Evolutionary conservation across 2,113 vertebrate species (phyloP), one percentile per base, ranked within the genome.

Genomic region (Lampris incognitus): DNA sequence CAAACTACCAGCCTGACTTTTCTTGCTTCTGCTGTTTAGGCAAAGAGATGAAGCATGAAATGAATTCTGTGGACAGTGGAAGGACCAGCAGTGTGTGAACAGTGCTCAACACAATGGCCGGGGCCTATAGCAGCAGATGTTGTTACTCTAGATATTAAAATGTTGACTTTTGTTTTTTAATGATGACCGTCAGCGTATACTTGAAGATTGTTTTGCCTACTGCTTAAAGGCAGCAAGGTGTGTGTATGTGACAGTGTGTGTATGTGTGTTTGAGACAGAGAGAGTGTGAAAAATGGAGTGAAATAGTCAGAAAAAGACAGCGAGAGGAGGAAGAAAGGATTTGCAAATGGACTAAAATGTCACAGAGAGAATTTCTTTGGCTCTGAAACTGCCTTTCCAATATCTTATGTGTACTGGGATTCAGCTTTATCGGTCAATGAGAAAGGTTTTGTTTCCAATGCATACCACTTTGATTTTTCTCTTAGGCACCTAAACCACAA

Each of bases 11-110:
- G 68, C 41, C 64, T 65, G 59, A 78, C 67, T 75, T 87, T 76
- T 74, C 87, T 79, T 71, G 75, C 74, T 76, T 69, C 41, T 65
- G 50, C 77, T 85, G 83, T 88, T 89, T 82, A 83, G 73, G 64
- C 73, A 73, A 66, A 79, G 80, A 87, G 83, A 87, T 77, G 81
- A 82, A 85, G 87, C 86, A 81, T 91, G 86, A 92, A 91, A 92
- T 90, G 69, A 77, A 83, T 81, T 88, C 79, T 85, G 86, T 66
- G 78, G 76, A 85, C 69, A 74, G 62, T 40, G 50, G 74, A 66
- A n/a, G 55, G 59, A 66, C 75, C 85, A 79, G 84, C 80, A 83
- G 83, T 66, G 60, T 82, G 69, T 69, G 66, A 73, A 69, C 76
- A 64, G 75, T 90, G 77, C 85, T 62, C 77, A 84, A 72, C 78